Evolutionary conservation across 2,888 invertebrate genomes (phyloP), one percentile per base, ranked within the genome.

Genomic region (Oxystoma pomonae): DNA sequence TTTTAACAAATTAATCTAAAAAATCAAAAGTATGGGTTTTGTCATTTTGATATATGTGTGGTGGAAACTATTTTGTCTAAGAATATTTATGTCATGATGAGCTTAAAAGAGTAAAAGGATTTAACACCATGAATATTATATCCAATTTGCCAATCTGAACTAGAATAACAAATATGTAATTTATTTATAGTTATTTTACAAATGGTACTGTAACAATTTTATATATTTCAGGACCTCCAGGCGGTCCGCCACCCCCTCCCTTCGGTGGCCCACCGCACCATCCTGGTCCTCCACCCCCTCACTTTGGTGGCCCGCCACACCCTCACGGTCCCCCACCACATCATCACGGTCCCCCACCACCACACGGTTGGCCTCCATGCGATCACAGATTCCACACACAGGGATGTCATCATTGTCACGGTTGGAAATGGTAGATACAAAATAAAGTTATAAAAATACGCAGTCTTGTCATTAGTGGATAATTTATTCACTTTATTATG

Each of bases 371-470:
- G 7, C 56, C 60, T 49, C 49, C 60, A 20, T 60, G 60, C 19
- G 56, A 35, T 9, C 60, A 60, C 20, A 35, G 20, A 1, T 60
- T 49, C 5, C 18, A 21, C 1, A 55, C 19, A 5, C 58, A 57
- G 35, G 64, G 64, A 5, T 64, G 64, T 21, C 21, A 58, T 22
- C 64, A 64, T 17, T 64, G 64, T 50, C 58, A 64, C 20, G 61
- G 64, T 20, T 64, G 64, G 64, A 61, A 58, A 16, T 64, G 64
- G 64, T 64, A 64, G 61, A 22, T 53, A 12, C 2, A 1, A 22
- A n/a, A 21, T 17, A 21, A 58, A 52, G n/a, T n/a, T n/a, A n/a
- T n/a, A n/a, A n/a, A n/a, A n/a, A n/a, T n/a, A n/a, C n/a, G n/a
- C n/a, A n/a, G n/a, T n/a, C n/a, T n/a, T n/a, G n/a, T n/a, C n/a